Evolutionary conservation across 37 sponge, comb jelly and placozoan species (phyloP), one percentile per base, ranked within the genome.

Genomic region (Beroe forskalii): DNA sequence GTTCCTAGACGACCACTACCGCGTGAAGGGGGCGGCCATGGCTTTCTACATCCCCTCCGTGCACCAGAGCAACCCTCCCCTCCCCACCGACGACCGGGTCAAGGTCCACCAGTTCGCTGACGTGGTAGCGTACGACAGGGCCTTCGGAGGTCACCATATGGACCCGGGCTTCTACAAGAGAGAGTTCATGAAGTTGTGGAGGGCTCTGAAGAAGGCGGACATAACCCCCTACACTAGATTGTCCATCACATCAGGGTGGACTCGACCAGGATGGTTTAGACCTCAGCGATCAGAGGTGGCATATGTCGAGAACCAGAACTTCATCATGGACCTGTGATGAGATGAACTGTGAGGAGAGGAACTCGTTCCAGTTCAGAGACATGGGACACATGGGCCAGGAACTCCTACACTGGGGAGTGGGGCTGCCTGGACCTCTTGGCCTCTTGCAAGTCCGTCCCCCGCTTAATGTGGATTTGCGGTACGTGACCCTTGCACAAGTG

Each of bases 11-110:
- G 40, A 32, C 75, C 2, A 32, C 40, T 4, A 4, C 9, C 38
- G 33, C 33, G 40, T 72, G 1, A 32, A 4, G 22, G 40, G 75
- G 1, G 37, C 39, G 1, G 14, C 12, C 38, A 72, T 72, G 75
- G 37, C 40, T 9, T 72, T 72, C 75, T 72, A 72, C 75, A 72
- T 72, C 75, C 75, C 75, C 1, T 3, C 75, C 8, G 75, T 8
- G 8, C 8, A 22, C 40, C 75, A 72, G 38, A 39, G 9, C 4
- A 12, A 3, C 22, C 40, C 75, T 9, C 75, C 75, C 12, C 22
- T 39, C 37, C 75, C 75, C 75, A 72, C 37, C 1, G 75, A 72
- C 20, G 75, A 72, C 14, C 22, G 2, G 19, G 75, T 72, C 8
- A 22, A 4, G 2, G 40, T 72, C 1, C 38, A 38, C 28, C 3